phyloP scores from a whole-genome alignment of 2,888 invertebrate species.

The Oasisia sp. region DNA sequence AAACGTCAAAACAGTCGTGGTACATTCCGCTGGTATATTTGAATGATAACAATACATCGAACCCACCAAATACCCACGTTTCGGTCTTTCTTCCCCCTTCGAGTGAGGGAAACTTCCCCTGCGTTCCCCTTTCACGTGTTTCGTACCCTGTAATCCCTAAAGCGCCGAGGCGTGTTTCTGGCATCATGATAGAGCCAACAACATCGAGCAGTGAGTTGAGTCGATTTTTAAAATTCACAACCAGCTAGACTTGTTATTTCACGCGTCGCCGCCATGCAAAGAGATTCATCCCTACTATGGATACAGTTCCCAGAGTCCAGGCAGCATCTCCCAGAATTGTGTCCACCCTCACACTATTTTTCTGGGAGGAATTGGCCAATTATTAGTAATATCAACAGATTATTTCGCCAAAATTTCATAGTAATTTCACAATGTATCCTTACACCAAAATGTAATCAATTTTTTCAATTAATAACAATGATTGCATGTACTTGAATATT shows the following conservation, averaged over 20 bases:
- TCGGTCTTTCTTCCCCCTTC: not conserved
- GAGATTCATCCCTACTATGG: not conserved
- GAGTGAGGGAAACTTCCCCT: not conserved
- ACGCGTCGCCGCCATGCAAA: not conserved
- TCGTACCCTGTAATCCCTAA: conserved; percentile 10
- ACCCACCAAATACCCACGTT: not conserved
- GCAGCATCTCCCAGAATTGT: not conserved
- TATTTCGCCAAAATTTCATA: not conserved
- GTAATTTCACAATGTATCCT: too few species aligned
- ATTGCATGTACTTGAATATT: too few species aligned
- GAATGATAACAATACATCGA: not conserved
- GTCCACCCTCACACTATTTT: not conserved
- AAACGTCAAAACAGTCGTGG: not conserved
- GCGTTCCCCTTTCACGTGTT: not conserved
- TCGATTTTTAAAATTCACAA: not conserved
- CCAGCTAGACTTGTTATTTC: not conserved
- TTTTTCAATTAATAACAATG: too few species aligned
- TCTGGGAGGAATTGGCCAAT: not conserved
- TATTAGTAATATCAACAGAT: not conserved
- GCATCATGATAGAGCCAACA: not conserved
- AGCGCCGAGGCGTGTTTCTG: not conserved
- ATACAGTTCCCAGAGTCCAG: not conserved
- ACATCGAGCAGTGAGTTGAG: not conserved
- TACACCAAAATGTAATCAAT: too few species aligned
- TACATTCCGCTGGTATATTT: not conserved